phyloP scores from a whole-genome alignment of 2,888 invertebrate genomes.

The Noctuana brunneofusca region DNA sequence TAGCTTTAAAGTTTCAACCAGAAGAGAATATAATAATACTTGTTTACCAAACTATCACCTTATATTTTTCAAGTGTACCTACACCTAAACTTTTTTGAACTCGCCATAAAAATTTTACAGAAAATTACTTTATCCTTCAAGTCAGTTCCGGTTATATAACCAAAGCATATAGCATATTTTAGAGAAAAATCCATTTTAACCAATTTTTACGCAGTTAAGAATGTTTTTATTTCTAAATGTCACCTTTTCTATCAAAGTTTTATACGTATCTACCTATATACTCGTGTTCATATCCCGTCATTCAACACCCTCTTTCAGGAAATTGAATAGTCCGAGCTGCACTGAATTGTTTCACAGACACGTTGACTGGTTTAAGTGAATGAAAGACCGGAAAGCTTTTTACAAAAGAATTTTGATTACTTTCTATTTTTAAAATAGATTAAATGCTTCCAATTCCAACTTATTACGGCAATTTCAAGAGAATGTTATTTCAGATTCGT shows the following conservation, averaged over 20 bases:
- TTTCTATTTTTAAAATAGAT: background rate
- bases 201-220: background rate
- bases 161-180: too few species aligned
- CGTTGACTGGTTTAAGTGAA: background rate
- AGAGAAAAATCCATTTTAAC: background rate
- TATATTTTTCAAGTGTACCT: too few species aligned
- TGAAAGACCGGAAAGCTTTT: background rate
- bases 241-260: background rate
- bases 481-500: too few species aligned
- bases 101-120: too few species aligned
- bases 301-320: background rate
- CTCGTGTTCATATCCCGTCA: background rate
- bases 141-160: too few species aligned
- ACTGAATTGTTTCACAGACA: background rate
- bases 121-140: background rate
- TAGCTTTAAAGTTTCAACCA: too few species aligned
- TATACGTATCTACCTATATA: too few species aligned
- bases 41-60: too few species aligned
- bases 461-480: too few species aligned
- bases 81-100: too few species aligned
- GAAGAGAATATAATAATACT: too few species aligned
- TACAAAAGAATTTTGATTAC: too few species aligned
- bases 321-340: background rate
- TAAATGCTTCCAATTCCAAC: background rate
- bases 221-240: background rate